Percentiles rank a stretch among this genome's conserved stretches.
These are phyloP conservation scores for Drosophila baimaii DNA, from an alignment of 1,140 invertebrate genomes.

Conservation along the genomic window DNA sequence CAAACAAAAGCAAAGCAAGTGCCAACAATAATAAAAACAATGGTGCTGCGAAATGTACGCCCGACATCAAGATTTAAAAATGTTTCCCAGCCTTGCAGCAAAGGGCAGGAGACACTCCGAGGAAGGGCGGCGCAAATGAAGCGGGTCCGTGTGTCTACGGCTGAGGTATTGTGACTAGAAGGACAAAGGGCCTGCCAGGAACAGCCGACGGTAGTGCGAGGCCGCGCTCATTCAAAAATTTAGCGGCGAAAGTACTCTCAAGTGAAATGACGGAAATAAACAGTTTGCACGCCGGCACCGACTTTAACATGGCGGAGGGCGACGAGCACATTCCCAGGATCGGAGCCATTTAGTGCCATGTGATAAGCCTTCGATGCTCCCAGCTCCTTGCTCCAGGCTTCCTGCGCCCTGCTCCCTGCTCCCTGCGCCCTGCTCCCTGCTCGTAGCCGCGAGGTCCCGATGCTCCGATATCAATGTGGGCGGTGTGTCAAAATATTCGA, in stretches of 20 bases:
- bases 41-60: constrained; percentile 56
- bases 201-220: not conserved
- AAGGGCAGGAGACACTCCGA: constrained; percentile 31
- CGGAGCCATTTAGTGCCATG: constrained; percentile 54
- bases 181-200: constrained; percentile 1
- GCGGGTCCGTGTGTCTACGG: constrained; percentile 13
- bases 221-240: constrained; percentile 22
- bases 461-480: constrained; percentile 42
- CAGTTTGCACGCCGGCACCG: constrained; percentile 67
- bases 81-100: not conserved
- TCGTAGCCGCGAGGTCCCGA: constrained; percentile 17
- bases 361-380: constrained; percentile 61
- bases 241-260: constrained; percentile 40
- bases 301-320: constrained; percentile 43
- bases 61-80: constrained; percentile 63
- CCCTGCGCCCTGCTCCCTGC: not conserved
- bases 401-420: not conserved
- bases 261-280: constrained; percentile 74
- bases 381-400: not conserved
- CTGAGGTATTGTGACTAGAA: constrained; percentile 4
- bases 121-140: constrained; percentile 32
- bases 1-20: constrained; percentile 57
- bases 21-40: constrained; percentile 74
- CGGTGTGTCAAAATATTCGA: constrained; percentile 69
- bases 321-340: constrained; percentile 1